Percentiles rank a stretch among this genome's conserved stretches.
phyloP scores from a whole-genome alignment of 2,113 vertebrate genomes.

The Tachuris rubrigastra region DNA sequence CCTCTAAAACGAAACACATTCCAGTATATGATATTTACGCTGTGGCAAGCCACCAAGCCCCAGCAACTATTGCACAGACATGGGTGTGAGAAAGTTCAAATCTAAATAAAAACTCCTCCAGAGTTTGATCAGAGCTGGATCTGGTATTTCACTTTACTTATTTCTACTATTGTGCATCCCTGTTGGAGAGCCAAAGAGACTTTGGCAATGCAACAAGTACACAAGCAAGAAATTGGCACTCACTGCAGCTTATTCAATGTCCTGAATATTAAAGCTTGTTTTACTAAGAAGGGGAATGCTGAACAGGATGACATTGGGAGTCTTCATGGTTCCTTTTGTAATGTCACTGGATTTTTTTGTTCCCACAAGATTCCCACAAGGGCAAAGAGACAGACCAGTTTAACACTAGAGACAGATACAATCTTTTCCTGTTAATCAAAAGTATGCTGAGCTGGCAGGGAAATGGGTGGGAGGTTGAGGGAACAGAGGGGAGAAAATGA shows the following conservation, averaged over 20 bases:
- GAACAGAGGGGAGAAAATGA: not conserved
- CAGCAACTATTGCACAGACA: constrained; percentile 2
- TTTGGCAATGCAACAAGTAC: constrained; percentile 42
- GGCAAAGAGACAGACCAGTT: not conserved
- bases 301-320: constrained; percentile 42
- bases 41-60: not conserved
- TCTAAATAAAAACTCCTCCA: constrained; percentile 46
- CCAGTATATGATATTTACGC: not conserved
- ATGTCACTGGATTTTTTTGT: constrained; percentile 1
- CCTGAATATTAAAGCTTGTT: constrained; percentile 35
- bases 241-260: constrained; percentile 27
- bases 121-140: constrained; percentile 44
- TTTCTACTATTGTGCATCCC: constrained; percentile 59
- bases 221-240: constrained; percentile 1
- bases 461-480: not conserved
- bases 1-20: constrained; percentile 14
- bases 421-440: not conserved
- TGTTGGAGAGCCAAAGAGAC: constrained; percentile 46
- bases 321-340: constrained; percentile 10
- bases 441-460: not conserved
- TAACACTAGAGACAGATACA: not conserved
- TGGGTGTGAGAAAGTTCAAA: constrained; percentile 59
- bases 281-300: constrained; percentile 32
- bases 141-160: constrained; percentile 43
- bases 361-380: constrained; percentile 9